A percentile compares a stretch with the other conserved stretches of the same genome.
These are phyloP conservation scores for Papilio gigon DNA, from an alignment of 2,888 invertebrate genomes.

Conservation along the genomic window DNA sequence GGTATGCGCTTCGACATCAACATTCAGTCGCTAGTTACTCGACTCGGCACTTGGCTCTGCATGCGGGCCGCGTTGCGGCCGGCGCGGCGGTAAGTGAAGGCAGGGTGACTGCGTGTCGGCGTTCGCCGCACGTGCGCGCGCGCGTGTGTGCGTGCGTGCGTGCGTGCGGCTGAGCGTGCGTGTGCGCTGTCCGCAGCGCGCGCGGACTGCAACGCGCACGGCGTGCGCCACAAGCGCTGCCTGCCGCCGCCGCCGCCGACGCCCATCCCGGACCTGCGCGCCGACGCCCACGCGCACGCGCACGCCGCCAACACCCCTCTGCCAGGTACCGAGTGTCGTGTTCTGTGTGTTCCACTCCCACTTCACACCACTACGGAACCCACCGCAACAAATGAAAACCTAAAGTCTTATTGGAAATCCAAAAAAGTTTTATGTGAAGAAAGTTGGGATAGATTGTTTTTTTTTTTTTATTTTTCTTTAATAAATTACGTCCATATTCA, in stretches of 20 bases:
- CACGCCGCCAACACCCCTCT: conserved; percentile 50
- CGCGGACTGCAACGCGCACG: conserved; percentile 89
- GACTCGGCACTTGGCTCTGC: conserved; percentile 14
- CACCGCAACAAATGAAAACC: conserved; percentile 5
- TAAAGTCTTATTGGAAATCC: neutral
- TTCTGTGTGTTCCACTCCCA: conserved; percentile 31
- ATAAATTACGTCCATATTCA: neutral
- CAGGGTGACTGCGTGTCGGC: conserved; percentile 44
- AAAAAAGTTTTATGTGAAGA: neutral
- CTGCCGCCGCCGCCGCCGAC: conserved; percentile 91
- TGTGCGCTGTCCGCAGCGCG: conserved; percentile 77
- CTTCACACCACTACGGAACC: conserved; percentile 7
- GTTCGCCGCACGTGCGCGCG: conserved; percentile 34
- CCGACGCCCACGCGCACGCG: conserved; percentile 69
- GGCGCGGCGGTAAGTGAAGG: conserved; percentile 44
- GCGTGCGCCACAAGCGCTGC: conserved; percentile 91
- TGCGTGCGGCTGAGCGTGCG: conserved; percentile 44
- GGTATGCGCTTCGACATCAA: conserved; percentile 39
- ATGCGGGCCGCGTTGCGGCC: conserved; percentile 15
- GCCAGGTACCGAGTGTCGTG: conserved; percentile 47
- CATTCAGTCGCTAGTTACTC: conserved; percentile 30
- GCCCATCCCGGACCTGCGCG: conserved; percentile 94
- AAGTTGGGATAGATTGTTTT: neutral
- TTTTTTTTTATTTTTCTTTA: neutral
- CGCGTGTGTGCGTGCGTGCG: conserved; percentile 42